These are phyloP conservation scores for Urocynchramus pylzowi DNA, from an alignment of 2,113 vertebrate species.

Conservation along the genomic window DNA sequence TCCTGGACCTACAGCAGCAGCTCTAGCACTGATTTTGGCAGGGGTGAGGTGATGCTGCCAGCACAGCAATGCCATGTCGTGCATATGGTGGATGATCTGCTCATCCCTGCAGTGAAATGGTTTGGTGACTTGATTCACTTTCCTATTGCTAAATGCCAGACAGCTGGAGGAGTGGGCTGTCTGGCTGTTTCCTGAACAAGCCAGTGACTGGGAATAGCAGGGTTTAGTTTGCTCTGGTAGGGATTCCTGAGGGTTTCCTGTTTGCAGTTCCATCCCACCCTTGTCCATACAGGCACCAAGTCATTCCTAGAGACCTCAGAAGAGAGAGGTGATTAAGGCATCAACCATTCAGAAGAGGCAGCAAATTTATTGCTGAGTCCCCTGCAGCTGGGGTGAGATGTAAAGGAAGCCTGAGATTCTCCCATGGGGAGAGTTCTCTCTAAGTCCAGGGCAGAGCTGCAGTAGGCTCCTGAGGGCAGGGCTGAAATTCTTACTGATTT, in stretches of 20 bases:
- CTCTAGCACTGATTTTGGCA: not conserved
- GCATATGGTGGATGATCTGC: not conserved
- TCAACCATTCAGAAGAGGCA: not conserved
- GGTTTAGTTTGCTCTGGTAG: not conserved
- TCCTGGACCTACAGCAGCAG: not conserved
- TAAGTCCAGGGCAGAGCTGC: not conserved
- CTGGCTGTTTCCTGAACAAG: not conserved
- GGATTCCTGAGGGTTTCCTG: not conserved
- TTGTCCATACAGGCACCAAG: not conserved
- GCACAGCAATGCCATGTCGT: rapidly evolving
- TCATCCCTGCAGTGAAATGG: not conserved
- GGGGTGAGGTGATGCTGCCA: not conserved
- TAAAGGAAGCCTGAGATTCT: not conserved
- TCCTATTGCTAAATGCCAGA: not conserved
- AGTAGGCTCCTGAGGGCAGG: not conserved
- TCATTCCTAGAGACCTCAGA: not conserved
- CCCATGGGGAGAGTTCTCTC: not conserved
- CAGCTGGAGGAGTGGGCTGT: not conserved
- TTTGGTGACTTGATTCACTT: not conserved
- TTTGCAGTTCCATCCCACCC: not conserved
- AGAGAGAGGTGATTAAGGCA: not conserved
- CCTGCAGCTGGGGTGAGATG: not conserved
- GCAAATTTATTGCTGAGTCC: not conserved
- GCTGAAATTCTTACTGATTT: not conserved
- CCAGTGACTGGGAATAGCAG: not conserved